These are phyloP conservation scores for Eumaeus atala DNA, from an alignment of 1,140 invertebrate species.

Conservation along the genomic window DNA sequence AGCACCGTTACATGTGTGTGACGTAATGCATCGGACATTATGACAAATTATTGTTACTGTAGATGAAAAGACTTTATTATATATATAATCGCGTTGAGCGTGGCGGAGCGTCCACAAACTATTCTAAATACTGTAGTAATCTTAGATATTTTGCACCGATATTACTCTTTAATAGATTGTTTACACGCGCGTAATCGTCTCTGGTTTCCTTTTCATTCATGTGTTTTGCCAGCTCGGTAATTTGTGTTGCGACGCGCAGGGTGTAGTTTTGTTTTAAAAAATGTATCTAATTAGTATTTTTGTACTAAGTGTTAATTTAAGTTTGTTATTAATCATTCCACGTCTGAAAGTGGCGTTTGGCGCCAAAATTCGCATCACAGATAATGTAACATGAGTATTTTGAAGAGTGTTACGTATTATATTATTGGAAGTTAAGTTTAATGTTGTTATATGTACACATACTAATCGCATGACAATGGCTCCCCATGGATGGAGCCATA, in stretches of 20 bases:
- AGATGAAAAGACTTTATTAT: slow-evolving; percentile 42
- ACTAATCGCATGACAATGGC: slow-evolving; percentile 59
- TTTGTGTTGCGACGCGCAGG: slow-evolving; percentile 31
- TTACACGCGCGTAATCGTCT: slow-evolving; percentile 37
- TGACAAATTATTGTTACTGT: slow-evolving; percentile 64
- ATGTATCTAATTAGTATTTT: slow-evolving; percentile 63
- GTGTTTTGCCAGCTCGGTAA: slow-evolving; percentile 20
- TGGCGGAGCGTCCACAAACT: slow-evolving; percentile 49
- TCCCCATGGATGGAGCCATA: slow-evolving; percentile 13
- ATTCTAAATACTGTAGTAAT: slow-evolving; percentile 68
- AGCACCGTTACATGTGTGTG: slow-evolving; percentile 65
- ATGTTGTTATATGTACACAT: slow-evolving; percentile 30
- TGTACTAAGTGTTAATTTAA: slow-evolving; percentile 60
- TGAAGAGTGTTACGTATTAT: slow-evolving; percentile 25
- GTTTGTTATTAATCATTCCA: slow-evolving; percentile 62
- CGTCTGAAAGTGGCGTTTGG: slow-evolving; percentile 29
- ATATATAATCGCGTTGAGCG: slow-evolving; percentile 28
- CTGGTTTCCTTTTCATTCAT: slow-evolving; percentile 19
- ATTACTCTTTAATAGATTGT: slow-evolving; percentile 36
- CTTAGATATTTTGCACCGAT: slow-evolving; percentile 70
- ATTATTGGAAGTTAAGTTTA: slow-evolving; percentile 29
- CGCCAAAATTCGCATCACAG: slow-evolving; percentile 33
- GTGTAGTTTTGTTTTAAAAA: slow-evolving; percentile 46
- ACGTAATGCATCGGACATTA: slow-evolving; percentile 49
- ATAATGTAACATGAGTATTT: slow-evolving; percentile 22